These are phyloP conservation scores for Apomyelois bistriatella DNA, from an alignment of 2,888 invertebrate genomes.

Conservation along the genomic window DNA sequence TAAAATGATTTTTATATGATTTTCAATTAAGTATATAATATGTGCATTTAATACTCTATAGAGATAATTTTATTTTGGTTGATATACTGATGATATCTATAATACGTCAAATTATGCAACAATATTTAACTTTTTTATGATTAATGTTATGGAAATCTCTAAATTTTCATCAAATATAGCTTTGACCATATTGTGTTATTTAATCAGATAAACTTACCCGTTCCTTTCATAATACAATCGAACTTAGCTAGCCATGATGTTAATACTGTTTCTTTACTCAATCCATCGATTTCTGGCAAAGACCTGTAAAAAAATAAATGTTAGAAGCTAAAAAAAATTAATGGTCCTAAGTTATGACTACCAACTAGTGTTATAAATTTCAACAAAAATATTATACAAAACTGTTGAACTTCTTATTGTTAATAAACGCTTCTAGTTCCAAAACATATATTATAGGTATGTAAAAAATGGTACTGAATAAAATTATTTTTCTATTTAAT, in stretches of 20 bases:
- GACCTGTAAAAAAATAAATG: constrained; percentile 80
- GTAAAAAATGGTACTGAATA: too few relatives aligned
- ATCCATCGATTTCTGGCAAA: constrained; percentile 98
- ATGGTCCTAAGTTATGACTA: too few relatives aligned
- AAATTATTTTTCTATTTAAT: too few relatives aligned
- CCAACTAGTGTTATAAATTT: background rate
- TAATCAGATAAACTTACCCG: constrained; percentile 57
- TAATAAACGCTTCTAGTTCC: too few relatives aligned
- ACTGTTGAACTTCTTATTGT: too few relatives aligned
- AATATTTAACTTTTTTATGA: too few relatives aligned
- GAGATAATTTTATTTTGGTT: too few relatives aligned
- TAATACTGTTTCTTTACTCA: constrained; percentile 99
- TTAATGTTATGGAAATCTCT: background rate
- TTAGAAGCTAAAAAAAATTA: background rate
- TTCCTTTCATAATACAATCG: constrained; percentile 98
- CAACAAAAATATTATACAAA: too few relatives aligned
- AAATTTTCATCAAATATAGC: constrained; percentile 27
- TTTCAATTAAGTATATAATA: too few relatives aligned
- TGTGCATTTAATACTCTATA: too few relatives aligned
- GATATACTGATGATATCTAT: background rate
- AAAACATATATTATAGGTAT: too few relatives aligned
- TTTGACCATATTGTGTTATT: constrained; percentile 19
- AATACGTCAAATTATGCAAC: background rate
- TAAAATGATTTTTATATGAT: too few relatives aligned
- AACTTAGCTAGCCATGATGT: constrained; percentile 99